Conservation (phyloP, 1,140 invertebrate genomes). For the Panagrolaimus sp. region DNA sequence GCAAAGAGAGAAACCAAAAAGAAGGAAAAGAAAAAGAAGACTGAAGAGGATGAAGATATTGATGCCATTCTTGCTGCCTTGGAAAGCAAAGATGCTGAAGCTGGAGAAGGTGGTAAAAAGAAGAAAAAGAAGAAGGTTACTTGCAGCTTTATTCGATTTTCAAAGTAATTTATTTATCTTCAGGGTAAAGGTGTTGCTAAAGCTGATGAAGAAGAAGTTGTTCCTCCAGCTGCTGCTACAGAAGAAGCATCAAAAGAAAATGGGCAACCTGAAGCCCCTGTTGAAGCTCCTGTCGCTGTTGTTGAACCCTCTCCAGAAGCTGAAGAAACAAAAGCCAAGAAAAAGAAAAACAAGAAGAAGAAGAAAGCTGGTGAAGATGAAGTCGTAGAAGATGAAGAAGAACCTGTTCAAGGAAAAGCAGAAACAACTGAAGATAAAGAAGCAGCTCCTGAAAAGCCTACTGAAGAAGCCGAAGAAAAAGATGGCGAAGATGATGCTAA, state of each 20-base stretch:
- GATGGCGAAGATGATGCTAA: conserved; percentile 67
- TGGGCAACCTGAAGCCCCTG: no score
- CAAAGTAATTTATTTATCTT: background rate
- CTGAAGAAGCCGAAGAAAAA: conserved; percentile 32
- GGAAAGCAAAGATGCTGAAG: background rate
- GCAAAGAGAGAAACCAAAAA: conserved; percentile 2
- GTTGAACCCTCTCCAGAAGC: background rate
- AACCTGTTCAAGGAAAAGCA: conserved; percentile 33
- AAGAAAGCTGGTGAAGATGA: conserved; percentile 30
- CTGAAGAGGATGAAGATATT: background rate
- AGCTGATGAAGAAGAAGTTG: background rate
- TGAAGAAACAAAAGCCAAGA: background rate
- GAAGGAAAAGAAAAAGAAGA: background rate
- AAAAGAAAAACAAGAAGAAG: background rate
- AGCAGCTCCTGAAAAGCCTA: conserved; percentile 17
- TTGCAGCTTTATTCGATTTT: background rate
- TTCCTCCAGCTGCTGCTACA: background rate
- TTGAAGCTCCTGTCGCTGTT: background rate
- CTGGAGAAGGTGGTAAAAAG: background rate
- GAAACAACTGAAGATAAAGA: conserved; percentile 15
- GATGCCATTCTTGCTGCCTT: conserved; percentile 1
- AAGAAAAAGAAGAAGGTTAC: background rate
- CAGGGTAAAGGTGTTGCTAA: background rate
- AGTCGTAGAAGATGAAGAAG: conserved; percentile 28
- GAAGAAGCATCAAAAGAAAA: background rate